Percentiles rank a stretch among this genome's conserved stretches.
Conservation (phyloP, 2,113 vertebrate species). For the Ursus arctos region DNA sequence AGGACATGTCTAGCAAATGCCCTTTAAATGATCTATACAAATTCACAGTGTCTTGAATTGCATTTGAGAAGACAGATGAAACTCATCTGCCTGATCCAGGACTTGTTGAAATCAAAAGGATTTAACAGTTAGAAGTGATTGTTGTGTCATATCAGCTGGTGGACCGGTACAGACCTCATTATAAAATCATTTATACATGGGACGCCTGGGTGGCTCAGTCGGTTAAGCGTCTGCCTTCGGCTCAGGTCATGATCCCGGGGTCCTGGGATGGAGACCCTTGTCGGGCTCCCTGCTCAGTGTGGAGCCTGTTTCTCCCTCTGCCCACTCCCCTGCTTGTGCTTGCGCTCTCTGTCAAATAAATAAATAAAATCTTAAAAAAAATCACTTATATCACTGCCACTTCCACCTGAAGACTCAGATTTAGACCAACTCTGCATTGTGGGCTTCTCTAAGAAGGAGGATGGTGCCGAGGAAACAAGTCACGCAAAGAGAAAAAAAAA, state of each 20-base stretch:
- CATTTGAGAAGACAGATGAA: slow-evolving; percentile 9
- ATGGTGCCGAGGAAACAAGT: not conserved
- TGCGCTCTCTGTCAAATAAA: not conserved
- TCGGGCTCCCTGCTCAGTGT: too few relatives aligned
- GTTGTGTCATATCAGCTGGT: not conserved
- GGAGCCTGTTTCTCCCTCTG: too few relatives aligned
- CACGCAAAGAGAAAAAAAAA: not conserved
- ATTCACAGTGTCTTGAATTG: slow-evolving; percentile 33
- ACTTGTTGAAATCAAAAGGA: slow-evolving; percentile 8
- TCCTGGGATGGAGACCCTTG: too few relatives aligned
- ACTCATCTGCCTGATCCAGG: slow-evolving; percentile 22
- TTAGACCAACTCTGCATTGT: not conserved
- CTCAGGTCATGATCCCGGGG: too few relatives aligned
- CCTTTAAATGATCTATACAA: not conserved
- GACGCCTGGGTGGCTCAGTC: too few relatives aligned
- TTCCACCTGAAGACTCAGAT: not conserved
- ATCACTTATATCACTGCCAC: not conserved
- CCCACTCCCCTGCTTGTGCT: too few relatives aligned
- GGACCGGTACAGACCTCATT: not conserved
- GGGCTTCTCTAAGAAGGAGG: not conserved
- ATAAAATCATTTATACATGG: not conserved
- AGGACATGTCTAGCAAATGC: not conserved
- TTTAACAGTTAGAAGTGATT: not conserved
- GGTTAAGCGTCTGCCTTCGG: too few relatives aligned
- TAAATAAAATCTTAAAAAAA: not conserved